Conservation (phyloP, 2,888 invertebrate species). For the Drosophila eohydei region DNA sequence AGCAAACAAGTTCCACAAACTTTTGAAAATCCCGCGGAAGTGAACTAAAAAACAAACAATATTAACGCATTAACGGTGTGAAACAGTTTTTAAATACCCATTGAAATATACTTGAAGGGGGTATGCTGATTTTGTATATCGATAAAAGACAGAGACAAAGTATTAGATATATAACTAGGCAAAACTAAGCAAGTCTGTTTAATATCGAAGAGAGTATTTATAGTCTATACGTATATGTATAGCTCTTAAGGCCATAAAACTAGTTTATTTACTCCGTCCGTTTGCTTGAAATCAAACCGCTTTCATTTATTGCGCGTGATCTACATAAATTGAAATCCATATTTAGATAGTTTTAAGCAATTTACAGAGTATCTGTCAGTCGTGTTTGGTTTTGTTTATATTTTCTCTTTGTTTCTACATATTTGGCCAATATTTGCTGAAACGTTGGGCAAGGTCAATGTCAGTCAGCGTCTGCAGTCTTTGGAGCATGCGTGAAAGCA, state of each 20-base stretch:
- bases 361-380: background rate
- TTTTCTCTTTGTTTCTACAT: background rate
- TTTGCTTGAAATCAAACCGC: too few relatives aligned
- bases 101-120: background rate
- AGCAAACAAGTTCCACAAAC: conserved; percentile 36
- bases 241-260: too few relatives aligned
- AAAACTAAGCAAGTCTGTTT: too few relatives aligned
- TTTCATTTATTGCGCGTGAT: background rate
- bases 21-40: conserved; percentile 68
- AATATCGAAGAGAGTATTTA: too few relatives aligned
- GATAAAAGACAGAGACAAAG: background rate
- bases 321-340: background rate
- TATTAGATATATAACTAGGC: background rate
- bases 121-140: background rate
- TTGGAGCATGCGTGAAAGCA: conserved; percentile 53
- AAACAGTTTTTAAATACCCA: conserved; percentile 45
- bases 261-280: too few relatives aligned
- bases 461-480: conserved; percentile 41
- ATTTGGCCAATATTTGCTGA: conserved; percentile 36
- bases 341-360: background rate
- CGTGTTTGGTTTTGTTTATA: background rate
- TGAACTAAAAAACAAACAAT: conserved; percentile 25
- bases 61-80: conserved; percentile 48
- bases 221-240: too few relatives aligned
- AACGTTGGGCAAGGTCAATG: conserved; percentile 73